Evolutionary conservation across 2,888 invertebrate genomes (phyloP).

Genomic region (Exocentrus adspersus): DNA sequence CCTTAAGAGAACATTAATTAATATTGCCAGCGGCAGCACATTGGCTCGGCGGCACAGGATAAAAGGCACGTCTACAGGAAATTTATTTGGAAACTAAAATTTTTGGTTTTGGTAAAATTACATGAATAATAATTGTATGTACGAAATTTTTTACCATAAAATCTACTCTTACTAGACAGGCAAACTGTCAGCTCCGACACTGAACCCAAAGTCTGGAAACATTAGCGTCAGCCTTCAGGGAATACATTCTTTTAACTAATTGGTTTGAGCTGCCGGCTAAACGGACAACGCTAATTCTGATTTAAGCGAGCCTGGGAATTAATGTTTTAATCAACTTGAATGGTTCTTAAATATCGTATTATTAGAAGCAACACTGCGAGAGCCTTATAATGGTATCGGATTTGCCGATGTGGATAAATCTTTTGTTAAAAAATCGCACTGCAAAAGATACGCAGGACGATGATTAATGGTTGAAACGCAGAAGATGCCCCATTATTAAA

Average conservation of each 20-base stretch:
- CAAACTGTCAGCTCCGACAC: too few species aligned
- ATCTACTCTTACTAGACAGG: too few species aligned
- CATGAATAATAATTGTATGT: too few species aligned
- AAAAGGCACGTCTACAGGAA: too few species aligned
- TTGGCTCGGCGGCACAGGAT: not conserved
- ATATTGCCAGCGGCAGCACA: slow-evolving; percentile 13
- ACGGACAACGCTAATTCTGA: slow-evolving; percentile 2
- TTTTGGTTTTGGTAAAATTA: too few species aligned
- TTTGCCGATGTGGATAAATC: not conserved
- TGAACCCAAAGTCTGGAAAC: not conserved
- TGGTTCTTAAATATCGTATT: not conserved
- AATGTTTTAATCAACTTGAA: not conserved
- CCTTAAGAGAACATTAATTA: slow-evolving; percentile 20
- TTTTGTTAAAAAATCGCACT: not conserved
- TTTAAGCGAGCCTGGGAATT: not conserved
- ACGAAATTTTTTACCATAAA: too few species aligned
- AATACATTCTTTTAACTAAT: slow-evolving; percentile 36
- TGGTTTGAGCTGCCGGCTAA: slow-evolving; percentile 20
- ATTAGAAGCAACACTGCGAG: not conserved
- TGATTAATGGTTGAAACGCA: not conserved
- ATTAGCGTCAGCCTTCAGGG: slow-evolving; percentile 28
- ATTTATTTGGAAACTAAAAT: too few species aligned
- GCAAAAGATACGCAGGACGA: not conserved
- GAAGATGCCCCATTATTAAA: too few species aligned
- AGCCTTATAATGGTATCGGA: not conserved